Evolutionary conservation across 1,140 invertebrate species (phyloP), one percentile per base, ranked within the genome.

Genomic region (Euborellia annulipes): DNA sequence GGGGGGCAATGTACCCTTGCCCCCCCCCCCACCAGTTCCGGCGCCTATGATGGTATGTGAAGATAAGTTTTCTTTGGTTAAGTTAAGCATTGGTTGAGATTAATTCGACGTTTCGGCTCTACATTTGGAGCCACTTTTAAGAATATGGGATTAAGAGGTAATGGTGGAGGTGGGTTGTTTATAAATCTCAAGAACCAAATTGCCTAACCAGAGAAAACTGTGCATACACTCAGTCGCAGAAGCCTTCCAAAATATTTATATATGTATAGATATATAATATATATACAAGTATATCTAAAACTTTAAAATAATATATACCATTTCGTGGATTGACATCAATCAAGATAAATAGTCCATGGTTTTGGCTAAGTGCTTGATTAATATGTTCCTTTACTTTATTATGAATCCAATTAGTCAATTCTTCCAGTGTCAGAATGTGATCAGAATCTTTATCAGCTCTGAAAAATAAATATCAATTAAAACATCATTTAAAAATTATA

Each of bases 361-460:
- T 87, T 55, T 82, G 78, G 52, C 70, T 62, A 38, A 80, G 66
- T 0, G 82, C 80, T 40, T 74, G 68, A 20, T 75, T 70, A 48
- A 87, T 80, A 56, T 88, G 84, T 51, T 82, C 74, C 2, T 76
- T 69, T 23, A 85, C 82, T 62, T 82, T 82, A 0, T 63, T 57
- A 40, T 78, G 67, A 23, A 88, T 86, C 72, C 82, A 86, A 40
- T 65, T 63, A 1, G 78, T 69, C 42, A 86, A 49, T 61, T 87
- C 83, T 17, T 71, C 68, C 1, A 75, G 65, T 47, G 72, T 73
- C 34, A 86, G 50, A 27, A 70, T 61, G 0, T 62, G 60, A 58
- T 85, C 73, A 17, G 63, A 60, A 58, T 83, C 71, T 2, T 56
- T 59, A 60, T 87, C 83, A 14, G 79, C 82, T 48, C 79, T 82